Evolutionary conservation across 2,113 vertebrate species (phyloP), one percentile per base, ranked within the genome.

Genomic region (Mesoclemmys tuberculata): DNA sequence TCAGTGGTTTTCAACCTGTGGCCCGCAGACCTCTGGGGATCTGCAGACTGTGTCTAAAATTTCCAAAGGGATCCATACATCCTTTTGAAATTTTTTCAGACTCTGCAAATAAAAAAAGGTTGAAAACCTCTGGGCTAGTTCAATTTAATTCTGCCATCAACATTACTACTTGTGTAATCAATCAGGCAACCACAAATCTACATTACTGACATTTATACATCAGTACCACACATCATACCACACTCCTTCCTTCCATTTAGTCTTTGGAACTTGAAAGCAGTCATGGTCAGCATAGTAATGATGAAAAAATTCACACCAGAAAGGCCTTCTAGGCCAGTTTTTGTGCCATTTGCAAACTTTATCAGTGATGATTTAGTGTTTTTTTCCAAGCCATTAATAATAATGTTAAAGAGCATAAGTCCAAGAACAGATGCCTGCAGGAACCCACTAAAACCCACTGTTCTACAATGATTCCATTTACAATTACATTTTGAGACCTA

Each of bases 91-190:
- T n/a, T 18, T n/a, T 38, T 8, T 22, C 24, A 22, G n/a, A 22
- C 3, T 41, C 51, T 81, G 51, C 51, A 55, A 55, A 81, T 51
- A 22, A 54, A 54, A 68, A 81, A 54, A 77, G 31, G 27, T 86
- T 77, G 56, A 16, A 19, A 84, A 77, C 22, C 78, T 10, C 44
- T 96, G 54, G 19, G 41, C 80, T 2, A 0, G 74, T 94, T 94
- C 85, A 61, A 93, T 88, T 78, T 92, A 18, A 86, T 96, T 93
- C 89, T 68, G 4, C 31, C 91, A 31, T 14, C 86, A 92, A 55
- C 29, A 41, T 51, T 94, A 54, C 46, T 61, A 52, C 6, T 7
- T 81, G 84, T 46, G 29, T 84, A 87, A 91, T 90, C 91, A 92
- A 88, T 44, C 38, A 81, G 78, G 91, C 29, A 83, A 82, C 8